Evolutionary conservation across 1,140 invertebrate species (phyloP).

Genomic region (Argopecten irradians): DNA sequence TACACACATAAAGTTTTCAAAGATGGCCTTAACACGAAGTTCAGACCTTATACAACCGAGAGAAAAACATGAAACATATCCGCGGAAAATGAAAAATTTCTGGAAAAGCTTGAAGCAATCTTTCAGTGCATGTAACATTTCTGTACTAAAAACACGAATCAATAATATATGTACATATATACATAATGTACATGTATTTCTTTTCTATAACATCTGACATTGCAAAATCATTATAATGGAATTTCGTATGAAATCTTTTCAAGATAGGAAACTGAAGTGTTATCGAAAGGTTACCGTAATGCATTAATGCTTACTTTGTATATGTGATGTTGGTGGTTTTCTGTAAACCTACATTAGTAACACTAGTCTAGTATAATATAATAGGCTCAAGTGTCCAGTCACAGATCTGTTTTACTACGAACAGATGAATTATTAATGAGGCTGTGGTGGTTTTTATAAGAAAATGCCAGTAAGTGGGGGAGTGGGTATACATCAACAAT

Average conservation of each 20-base stretch:
- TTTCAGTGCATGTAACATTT: not conserved
- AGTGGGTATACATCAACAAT: not conserved
- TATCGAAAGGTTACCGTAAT: not conserved
- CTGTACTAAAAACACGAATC: not conserved
- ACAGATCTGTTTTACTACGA: not conserved
- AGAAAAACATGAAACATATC: too few species aligned
- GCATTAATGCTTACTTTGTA: not conserved
- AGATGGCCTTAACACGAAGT: too few species aligned
- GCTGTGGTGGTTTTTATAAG: not conserved
- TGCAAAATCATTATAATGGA: not conserved
- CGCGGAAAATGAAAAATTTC: too few species aligned
- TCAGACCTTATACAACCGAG: too few species aligned
- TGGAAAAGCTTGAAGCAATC: too few species aligned
- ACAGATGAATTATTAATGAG: not conserved
- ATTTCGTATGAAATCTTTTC: not conserved
- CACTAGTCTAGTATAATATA: not conserved
- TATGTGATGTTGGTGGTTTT: too few species aligned
- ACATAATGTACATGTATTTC: too few species aligned
- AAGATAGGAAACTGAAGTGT: not conserved
- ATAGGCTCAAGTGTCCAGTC: not conserved
- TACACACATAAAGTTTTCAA: too few species aligned
- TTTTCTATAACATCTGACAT: not conserved
- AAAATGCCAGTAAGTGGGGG: not conserved
- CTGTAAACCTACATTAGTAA: too few species aligned
- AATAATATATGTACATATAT: not conserved